These are phyloP conservation scores for Dipodomys merriami DNA, from an alignment of 2,113 vertebrate species.

Conservation along the genomic window DNA sequence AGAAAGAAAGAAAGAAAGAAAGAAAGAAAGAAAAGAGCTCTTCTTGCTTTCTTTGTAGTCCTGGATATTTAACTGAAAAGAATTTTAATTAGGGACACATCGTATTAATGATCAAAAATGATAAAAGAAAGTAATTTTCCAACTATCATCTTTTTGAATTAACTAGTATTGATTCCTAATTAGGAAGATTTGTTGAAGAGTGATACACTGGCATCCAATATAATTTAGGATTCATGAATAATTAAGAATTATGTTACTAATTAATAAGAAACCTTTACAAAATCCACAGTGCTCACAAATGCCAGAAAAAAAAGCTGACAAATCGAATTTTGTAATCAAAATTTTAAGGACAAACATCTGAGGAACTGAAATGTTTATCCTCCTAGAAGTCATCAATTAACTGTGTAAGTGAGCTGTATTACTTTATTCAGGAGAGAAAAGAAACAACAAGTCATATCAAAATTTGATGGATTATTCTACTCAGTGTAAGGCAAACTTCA, in stretches of 20 bases:
- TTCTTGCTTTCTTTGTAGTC: background rate
- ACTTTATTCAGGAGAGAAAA: slow-evolving; percentile 19
- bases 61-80: background rate
- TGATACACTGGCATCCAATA: background rate
- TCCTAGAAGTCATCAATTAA: background rate
- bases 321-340: slow-evolving; percentile 18
- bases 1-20: no score
- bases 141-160: background rate
- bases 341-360: background rate
- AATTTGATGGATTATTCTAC: background rate
- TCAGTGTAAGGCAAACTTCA: slow-evolving; percentile 17
- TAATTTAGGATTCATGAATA: slow-evolving; percentile 25
- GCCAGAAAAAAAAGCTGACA: background rate
- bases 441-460: background rate
- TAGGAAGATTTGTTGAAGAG: background rate
- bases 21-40: background rate
- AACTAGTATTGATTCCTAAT: background rate
- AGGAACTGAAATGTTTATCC: background rate
- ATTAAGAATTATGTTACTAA: background rate
- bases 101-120: background rate
- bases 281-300: background rate
- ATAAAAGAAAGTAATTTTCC: background rate
- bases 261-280: slow-evolving; percentile 11
- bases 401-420: background rate
- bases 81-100: slow-evolving; percentile 41